Evolutionary conservation across 23 tunicate species (phyloP), one percentile per base, ranked within the genome.

Genomic region (Ascidia mentula): DNA sequence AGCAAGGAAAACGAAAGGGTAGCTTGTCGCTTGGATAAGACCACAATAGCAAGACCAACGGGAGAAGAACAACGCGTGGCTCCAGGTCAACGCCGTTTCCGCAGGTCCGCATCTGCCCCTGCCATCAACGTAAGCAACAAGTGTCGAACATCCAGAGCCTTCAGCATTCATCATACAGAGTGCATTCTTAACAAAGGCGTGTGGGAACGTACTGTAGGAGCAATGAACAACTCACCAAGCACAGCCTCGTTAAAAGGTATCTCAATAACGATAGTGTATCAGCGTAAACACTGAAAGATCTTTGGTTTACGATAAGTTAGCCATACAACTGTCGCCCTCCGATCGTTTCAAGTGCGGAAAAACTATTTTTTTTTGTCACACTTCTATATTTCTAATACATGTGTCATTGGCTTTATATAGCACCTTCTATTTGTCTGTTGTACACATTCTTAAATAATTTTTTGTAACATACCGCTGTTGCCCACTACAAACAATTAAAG

Each of bases 71-170:
- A 53, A 9, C 75, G 18, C 24, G 38, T 22, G 30, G 32, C 34
- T 18, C 38, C 24, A 20, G 65, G 65, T 20, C 65, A 53, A 4
- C 38, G 38, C 32, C 75, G 75, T 3, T 34, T 71, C 32, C 75
- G 38, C 4, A 28, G 75, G 13, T 71, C 75, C 1, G 75, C 75
- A 18, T 71, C 75, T 71, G 75, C 75, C 38, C 75, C 75, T 6
- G 75, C 38, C 18, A 34, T 71, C 32, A 34, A 34, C 38, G 34
- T 22, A 22, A 38, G 34, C 79, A 39, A 75, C 53, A 38, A 34
- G 34, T 28, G 38, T 3, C 24, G 75, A 31, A 9, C 32, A n/a
- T 71, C 75, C 32, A 34, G 75, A 3, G 75, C 75, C 2, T 35
- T 20, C 34, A 71, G 75, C 75, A 34, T 34, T 71, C 75, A 71